Evolutionary conservation across 2,113 vertebrate species (phyloP).

Genomic region (Todiramphus saurophagus): DNA sequence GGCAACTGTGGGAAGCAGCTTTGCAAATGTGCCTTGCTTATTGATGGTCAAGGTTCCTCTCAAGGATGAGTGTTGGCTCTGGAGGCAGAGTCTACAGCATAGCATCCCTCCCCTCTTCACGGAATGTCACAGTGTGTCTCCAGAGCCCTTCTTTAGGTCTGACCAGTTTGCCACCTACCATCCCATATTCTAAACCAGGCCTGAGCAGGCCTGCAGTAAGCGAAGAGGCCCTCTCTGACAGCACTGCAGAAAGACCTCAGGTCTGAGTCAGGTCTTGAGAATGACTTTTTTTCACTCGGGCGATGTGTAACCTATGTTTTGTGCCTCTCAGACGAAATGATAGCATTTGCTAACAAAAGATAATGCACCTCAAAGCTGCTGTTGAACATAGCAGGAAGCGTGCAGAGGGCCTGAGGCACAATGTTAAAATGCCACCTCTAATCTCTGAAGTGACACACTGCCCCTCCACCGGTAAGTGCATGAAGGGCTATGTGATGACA

Average conservation of each 20-base stretch:
- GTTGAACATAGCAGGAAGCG: not conserved
- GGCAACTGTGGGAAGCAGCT: not conserved
- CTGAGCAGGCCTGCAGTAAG: not conserved
- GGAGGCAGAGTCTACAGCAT: not conserved
- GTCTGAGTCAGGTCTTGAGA: not conserved
- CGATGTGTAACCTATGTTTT: not conserved
- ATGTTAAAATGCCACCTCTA: not conserved
- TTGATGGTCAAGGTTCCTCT: not conserved
- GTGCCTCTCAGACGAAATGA: not conserved
- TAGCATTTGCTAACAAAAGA: not conserved
- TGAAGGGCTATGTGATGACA: accelerated
- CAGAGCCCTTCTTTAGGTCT: not conserved
- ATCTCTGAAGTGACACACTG: not conserved
- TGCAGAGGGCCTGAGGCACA: not conserved
- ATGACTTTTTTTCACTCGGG: not conserved
- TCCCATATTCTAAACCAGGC: not conserved
- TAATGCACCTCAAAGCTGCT: not conserved
- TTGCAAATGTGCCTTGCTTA: not conserved
- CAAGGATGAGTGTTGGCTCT: not conserved
- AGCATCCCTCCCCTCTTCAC: not conserved
- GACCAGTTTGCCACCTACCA: not conserved
- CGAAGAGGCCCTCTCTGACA: not conserved
- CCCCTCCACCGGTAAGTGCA: not conserved
- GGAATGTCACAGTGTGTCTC: not conserved
- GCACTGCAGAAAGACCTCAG: not conserved